Base-by-base conservation (phyloP, 2,888 invertebrate species). In the Trichopoda pennipes region DNA sequence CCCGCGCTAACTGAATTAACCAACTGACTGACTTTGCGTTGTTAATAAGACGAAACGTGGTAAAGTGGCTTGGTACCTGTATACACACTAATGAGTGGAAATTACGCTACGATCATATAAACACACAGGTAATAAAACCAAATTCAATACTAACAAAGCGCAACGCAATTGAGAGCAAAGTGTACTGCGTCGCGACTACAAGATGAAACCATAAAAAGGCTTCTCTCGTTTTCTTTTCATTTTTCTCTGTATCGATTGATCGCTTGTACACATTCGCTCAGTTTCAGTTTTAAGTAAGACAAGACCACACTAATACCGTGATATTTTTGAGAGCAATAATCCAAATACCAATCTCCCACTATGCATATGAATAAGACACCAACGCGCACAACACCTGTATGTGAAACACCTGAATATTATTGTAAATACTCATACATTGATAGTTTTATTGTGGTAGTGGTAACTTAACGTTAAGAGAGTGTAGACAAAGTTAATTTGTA, bases 171-270 rank as follows among this genome's bases (percentile, higher is more conserved):
- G 78, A 82, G 82, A 69, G 17, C 44, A 56, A 53, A 14, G 21
- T 32, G 12, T 28, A 19, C 10, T 61, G 47, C 38, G 44, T 23
- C 44, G 7, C 10, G 38, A 64, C 64, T 12, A 38, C 28, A 77
- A 82, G 83, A 83, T 83, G 83, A 83, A 83, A 83, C 83, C 83
- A 83, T 83, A 81, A 81, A 83, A 83, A 83, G 78, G 74, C 72
- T 42, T 51, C 49, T 58, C 73, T 42, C 42, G n/a, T n/a, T 28
- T n/a, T 64, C 64, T 56, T 14, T 23, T 28, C 16, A 28, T 47
- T 19, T 14, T 47, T 28, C 44, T 51, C 19, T 21, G n/a, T 60
- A 38, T 60, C 32, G 69, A 47, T 76, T 19, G 17, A 75, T 60
- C 64, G 28, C 17, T 38, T 38, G 35, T 23, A 23, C 42, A 12